Evolutionary conservation across 2,888 invertebrate genomes (phyloP).

Genomic region (Ellobium chinense): DNA sequence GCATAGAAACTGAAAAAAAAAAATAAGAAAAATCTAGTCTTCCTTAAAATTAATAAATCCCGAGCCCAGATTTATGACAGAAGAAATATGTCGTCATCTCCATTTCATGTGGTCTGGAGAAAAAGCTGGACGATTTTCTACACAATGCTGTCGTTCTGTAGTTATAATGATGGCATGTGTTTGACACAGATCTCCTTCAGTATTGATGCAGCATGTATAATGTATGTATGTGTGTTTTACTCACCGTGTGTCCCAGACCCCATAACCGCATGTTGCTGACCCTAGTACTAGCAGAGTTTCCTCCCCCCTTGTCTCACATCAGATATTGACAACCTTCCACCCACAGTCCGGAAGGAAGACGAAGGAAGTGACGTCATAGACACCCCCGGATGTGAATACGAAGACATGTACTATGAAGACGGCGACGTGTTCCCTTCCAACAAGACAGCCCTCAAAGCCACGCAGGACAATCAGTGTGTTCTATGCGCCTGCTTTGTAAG

Average conservation of each 20-base stretch:
- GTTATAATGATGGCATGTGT: no score
- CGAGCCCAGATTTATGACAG: no score
- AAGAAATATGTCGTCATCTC: no score
- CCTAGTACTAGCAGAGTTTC: constrained; percentile 10
- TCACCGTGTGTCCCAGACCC: no score
- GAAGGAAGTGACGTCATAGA: constrained; percentile 52
- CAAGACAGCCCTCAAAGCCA: constrained; percentile 75
- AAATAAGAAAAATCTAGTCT: no score
- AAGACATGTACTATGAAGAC: constrained; percentile 76
- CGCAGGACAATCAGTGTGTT: constrained; percentile 77
- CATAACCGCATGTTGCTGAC: constrained; percentile 2
- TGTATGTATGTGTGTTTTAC: no score
- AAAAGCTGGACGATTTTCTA: no score
- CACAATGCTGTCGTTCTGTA: no score
- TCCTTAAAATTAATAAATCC: no score
- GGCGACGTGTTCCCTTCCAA: constrained; percentile 79
- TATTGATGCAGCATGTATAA: not conserved
- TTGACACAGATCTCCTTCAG: not conserved
- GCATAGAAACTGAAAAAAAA: no score
- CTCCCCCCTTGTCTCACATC: constrained; percentile 45
- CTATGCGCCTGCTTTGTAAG: constrained; percentile 79
- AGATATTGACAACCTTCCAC: constrained; percentile 75
- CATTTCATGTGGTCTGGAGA: no score
- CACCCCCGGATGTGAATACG: constrained; percentile 71
- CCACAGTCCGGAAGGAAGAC: constrained; percentile 66